Percentiles rank a stretch among this genome's conserved stretches.
Evolutionary conservation across 2,888 invertebrate species (phyloP).

Genomic region (Nomada lathburiana): DNA sequence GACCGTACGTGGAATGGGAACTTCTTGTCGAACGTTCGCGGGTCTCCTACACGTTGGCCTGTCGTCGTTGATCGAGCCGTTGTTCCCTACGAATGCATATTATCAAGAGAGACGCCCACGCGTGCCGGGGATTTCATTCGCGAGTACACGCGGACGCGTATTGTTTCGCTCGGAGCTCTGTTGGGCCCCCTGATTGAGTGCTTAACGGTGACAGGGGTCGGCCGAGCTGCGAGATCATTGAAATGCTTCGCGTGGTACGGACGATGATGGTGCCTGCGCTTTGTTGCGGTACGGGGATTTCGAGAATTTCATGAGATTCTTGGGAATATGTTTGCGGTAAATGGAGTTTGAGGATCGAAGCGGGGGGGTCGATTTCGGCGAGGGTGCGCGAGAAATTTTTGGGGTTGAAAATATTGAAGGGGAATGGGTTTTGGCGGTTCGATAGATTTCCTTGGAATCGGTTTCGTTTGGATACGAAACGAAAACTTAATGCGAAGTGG

Average conservation of each 20-base stretch:
- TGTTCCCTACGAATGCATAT: slow-evolving; percentile 23
- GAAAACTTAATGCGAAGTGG: too few relatives aligned
- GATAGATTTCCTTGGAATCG: too few relatives aligned
- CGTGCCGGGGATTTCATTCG: slow-evolving; percentile 37
- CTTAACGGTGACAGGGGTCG: slow-evolving; percentile 58
- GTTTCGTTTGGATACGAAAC: too few relatives aligned
- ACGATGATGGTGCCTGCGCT: not conserved
- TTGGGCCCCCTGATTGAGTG: slow-evolving; percentile 51
- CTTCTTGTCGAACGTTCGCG: slow-evolving; percentile 30
- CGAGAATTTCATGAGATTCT: not conserved
- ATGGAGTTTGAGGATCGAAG: too few relatives aligned
- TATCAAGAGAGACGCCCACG: slow-evolving; percentile 41
- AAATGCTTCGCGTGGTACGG: slow-evolving; percentile 36
- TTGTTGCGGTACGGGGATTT: not conserved
- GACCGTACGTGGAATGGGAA: slow-evolving; percentile 41
- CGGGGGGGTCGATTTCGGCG: too few relatives aligned
- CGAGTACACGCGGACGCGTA: slow-evolving; percentile 14
- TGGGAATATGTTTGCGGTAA: not conserved
- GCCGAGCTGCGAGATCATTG: slow-evolving; percentile 42
- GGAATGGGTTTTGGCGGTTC: too few relatives aligned
- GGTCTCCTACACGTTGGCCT: slow-evolving; percentile 1
- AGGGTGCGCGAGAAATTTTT: too few relatives aligned
- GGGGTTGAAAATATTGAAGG: too few relatives aligned
- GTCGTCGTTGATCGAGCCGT: slow-evolving; percentile 31
- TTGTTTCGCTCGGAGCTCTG: slow-evolving; percentile 51